phyloP scores from a whole-genome alignment of 2,888 invertebrate genomes.

The Mechanitis messenoides region DNA sequence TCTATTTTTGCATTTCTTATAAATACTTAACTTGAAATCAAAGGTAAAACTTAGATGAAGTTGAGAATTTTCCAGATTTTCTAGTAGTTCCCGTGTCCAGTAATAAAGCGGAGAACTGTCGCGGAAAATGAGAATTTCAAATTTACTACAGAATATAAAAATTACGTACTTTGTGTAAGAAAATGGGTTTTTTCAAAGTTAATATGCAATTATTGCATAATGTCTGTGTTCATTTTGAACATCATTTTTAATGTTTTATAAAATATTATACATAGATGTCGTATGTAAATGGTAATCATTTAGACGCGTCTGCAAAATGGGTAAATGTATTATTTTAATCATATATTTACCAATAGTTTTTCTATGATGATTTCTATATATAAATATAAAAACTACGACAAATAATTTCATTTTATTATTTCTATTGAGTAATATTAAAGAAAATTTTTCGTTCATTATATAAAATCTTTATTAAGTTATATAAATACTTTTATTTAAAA shows the following conservation, averaged over 20 bases:
- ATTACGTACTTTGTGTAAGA: slow-evolving; percentile 6
- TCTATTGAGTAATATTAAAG: neutral
- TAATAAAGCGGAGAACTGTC: slow-evolving; percentile 23
- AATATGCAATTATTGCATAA: neutral
- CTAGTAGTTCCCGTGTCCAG: slow-evolving; percentile 13
- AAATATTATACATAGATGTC: too few relatives aligned
- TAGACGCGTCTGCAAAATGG: neutral
- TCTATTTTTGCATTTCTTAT: neutral
- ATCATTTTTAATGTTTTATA: too few relatives aligned
- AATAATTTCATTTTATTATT: neutral
- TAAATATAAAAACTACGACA: too few relatives aligned
- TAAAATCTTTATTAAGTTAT: too few relatives aligned
- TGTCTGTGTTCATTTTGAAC: neutral
- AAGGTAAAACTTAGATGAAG: slow-evolving; percentile 10
- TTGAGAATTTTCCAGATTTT: slow-evolving; percentile 9
- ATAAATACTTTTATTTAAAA: neutral
- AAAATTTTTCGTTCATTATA: too few relatives aligned
- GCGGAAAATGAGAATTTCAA: slow-evolving; percentile 26
- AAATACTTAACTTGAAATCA: slow-evolving; percentile 4
- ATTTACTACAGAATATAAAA: slow-evolving; percentile 20
- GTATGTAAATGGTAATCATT: too few relatives aligned
- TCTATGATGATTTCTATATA: too few relatives aligned
- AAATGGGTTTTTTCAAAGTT: slow-evolving; percentile 8
- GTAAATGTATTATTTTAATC: neutral
- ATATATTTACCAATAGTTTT: too few relatives aligned